These are phyloP conservation scores for Cryptotermes secundus DNA, from an alignment of 1,140 invertebrate genomes.

Conservation along the genomic window DNA sequence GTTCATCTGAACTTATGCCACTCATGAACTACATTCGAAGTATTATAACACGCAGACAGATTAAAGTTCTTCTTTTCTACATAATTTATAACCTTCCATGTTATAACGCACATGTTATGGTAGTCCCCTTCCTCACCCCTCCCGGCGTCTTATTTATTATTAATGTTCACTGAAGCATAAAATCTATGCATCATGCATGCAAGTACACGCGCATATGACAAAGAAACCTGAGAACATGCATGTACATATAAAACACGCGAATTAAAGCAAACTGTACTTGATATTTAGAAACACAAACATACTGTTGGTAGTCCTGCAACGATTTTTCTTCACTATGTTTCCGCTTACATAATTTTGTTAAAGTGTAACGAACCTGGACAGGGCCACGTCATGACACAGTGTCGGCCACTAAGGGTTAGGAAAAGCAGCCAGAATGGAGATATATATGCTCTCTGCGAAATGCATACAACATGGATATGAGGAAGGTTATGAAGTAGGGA, in stretches of 20 bases:
- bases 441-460: no score
- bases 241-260: not conserved
- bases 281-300: no score
- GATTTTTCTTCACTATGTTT: no score
- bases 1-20: not conserved
- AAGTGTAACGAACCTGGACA: no score
- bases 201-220: not conserved
- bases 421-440: no score
- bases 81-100: constrained; percentile 7
- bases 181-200: not conserved
- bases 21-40: not conserved
- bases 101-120: not conserved
- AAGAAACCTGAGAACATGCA: not conserved
- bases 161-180: not conserved
- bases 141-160: not conserved
- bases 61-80: not conserved
- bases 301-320: no score
- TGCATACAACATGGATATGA: no score
- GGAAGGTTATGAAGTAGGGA: no score
- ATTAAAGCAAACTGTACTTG: not conserved
- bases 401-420: no score
- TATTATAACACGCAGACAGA: not conserved
- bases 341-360: no score
- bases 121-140: not conserved
- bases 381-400: no score